These are phyloP conservation scores for Sphinx pinastri DNA, from an alignment of 2,888 invertebrate species.

Conservation along the genomic window DNA sequence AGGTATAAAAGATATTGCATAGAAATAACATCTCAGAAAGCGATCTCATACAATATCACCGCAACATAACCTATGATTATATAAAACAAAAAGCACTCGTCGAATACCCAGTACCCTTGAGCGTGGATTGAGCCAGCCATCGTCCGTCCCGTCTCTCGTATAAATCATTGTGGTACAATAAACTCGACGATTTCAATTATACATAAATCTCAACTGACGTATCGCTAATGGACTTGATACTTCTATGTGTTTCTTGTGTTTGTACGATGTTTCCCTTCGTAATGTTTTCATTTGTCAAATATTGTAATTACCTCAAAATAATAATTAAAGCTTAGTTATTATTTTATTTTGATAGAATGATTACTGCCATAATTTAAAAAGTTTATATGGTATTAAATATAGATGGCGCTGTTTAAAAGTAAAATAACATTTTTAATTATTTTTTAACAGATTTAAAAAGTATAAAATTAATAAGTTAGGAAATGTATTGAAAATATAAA, in stretches of 20 bases:
- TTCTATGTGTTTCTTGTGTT: slow-evolving; percentile 47
- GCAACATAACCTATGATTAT: no score
- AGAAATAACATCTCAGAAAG: background rate
- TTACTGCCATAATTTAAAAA: background rate
- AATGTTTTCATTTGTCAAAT: slow-evolving; percentile 14
- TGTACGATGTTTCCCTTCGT: slow-evolving; percentile 19
- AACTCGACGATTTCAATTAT: slow-evolving; percentile 79
- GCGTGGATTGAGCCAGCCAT: slow-evolving; percentile 50
- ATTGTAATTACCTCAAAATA: background rate
- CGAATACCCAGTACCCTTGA: slow-evolving; percentile 47
- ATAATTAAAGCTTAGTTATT: background rate
- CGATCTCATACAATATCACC: no score
- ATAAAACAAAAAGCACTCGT: background rate
- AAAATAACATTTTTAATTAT: no score
- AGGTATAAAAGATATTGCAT: no score
- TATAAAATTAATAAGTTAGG: background rate
- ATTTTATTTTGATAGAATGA: background rate
- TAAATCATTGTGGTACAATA: slow-evolving; percentile 78
- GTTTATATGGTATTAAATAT: background rate
- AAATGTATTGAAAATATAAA: no score
- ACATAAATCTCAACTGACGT: slow-evolving; percentile 77
- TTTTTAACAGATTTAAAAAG: background rate
- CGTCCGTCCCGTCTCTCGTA: slow-evolving; percentile 45
- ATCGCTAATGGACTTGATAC: slow-evolving; percentile 69
- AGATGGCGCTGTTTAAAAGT: background rate